Evolutionary conservation across 2,113 vertebrate genomes (phyloP).

Genomic region (Microcebus murinus): DNA sequence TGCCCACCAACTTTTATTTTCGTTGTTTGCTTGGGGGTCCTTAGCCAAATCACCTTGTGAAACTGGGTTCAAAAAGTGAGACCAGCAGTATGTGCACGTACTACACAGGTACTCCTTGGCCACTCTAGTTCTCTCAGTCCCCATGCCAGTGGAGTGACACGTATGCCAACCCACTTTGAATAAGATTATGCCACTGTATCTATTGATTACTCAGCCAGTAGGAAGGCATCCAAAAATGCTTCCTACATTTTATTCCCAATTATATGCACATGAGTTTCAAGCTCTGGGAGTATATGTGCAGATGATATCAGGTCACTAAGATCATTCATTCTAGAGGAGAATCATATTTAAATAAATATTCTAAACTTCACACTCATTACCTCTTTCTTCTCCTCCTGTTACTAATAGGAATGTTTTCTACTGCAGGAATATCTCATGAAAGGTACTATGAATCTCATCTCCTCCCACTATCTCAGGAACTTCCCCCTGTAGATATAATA

Average conservation of each 20-base stretch:
- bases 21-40: background rate
- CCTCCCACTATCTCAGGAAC: background rate
- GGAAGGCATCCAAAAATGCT: background rate
- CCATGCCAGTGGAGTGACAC: background rate
- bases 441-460: background rate
- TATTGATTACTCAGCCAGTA: background rate
- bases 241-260: background rate
- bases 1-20: background rate
- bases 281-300: background rate
- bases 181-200: background rate
- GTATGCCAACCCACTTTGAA: background rate
- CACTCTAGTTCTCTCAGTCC: background rate
- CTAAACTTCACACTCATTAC: background rate
- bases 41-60: background rate
- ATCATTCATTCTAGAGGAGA: background rate
- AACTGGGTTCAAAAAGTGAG: background rate
- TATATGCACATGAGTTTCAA: background rate
- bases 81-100: background rate
- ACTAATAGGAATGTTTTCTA: background rate
- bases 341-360: conserved; percentile 24
- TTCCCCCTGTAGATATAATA: background rate
- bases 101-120: background rate
- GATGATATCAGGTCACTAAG: background rate
- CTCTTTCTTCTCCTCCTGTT: background rate
- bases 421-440: background rate